These are phyloP conservation scores for Metallyticus violacea DNA, from an alignment of 2,888 invertebrate genomes.

Conservation along the genomic window DNA sequence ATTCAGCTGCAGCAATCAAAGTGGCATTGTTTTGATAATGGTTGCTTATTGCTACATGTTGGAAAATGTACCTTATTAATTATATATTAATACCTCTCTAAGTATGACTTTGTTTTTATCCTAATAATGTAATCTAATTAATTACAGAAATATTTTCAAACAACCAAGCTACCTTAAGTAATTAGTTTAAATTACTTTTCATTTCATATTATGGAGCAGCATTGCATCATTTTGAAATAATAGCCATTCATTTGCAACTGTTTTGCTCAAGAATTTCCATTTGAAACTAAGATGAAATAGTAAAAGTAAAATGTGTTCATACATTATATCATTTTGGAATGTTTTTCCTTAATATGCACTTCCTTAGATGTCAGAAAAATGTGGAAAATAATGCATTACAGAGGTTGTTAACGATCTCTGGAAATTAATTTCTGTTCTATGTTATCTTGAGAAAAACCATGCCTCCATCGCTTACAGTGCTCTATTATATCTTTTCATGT, in stretches of 20 bases:
- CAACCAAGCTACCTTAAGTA: neutral
- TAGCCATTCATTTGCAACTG: neutral
- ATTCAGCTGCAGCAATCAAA: neutral
- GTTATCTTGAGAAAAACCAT: no score
- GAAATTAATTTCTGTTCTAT: no score
- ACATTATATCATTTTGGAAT: no score
- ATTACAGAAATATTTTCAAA: neutral
- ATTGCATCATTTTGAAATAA: neutral
- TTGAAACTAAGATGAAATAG: neutral
- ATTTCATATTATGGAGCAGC: neutral
- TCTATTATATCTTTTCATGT: no score
- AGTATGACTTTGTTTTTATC: neutral
- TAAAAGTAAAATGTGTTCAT: neutral
- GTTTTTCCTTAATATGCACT: neutral
- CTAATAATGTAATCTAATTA: neutral
- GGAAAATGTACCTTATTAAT: no score
- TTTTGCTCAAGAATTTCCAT: neutral
- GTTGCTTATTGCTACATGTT: no score
- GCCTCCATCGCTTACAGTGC: no score
- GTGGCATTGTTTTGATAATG: neutral
- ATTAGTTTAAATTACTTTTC: no score
- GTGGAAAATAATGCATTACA: no score
- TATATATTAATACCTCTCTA: neutral
- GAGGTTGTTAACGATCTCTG: no score
- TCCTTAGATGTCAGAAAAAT: neutral